A percentile compares a stretch with the other conserved stretches of the same genome.
Conservation (phyloP, 1,140 invertebrate genomes). For the Zophobas atratus region DNA sequence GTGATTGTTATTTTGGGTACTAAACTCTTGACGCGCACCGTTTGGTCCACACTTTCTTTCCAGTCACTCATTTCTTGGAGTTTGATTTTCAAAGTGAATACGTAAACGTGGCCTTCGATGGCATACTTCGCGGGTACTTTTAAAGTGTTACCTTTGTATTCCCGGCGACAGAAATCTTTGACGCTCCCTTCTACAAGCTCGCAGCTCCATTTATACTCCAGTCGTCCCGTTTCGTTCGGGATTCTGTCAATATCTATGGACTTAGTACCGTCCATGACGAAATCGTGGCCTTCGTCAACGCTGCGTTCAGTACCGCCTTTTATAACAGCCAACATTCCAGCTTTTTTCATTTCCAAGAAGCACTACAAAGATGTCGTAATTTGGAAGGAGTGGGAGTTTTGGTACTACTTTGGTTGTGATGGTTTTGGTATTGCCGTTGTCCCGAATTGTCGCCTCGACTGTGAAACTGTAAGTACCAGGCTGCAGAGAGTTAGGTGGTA, state of each 20-base stretch:
- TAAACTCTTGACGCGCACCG: background rate
- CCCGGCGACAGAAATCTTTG: background rate
- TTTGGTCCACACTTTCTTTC: background rate
- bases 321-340: conserved; percentile 48
- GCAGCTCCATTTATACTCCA: conserved; percentile 21
- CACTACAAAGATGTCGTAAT: background rate
- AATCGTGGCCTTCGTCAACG: background rate
- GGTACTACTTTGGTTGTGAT: too few relatives aligned
- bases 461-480: too few relatives aligned
- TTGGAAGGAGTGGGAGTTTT: too few relatives aligned
- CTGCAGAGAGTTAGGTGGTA: too few relatives aligned
- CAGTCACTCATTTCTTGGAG: too few relatives aligned
- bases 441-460: too few relatives aligned
- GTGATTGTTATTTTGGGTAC: conserved; percentile 15
- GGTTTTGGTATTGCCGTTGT: too few relatives aligned
- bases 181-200: background rate
- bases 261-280: conserved; percentile 3
- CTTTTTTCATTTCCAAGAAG: background rate
- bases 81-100: conserved; percentile 17
- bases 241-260: background rate
- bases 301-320: background rate
- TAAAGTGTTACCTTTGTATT: background rate
- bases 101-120: background rate
- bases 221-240: background rate
- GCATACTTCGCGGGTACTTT: conserved; percentile 7